phyloP scores from a whole-genome alignment of 2,888 invertebrate genomes.

The Ectemnius lituratus region DNA sequence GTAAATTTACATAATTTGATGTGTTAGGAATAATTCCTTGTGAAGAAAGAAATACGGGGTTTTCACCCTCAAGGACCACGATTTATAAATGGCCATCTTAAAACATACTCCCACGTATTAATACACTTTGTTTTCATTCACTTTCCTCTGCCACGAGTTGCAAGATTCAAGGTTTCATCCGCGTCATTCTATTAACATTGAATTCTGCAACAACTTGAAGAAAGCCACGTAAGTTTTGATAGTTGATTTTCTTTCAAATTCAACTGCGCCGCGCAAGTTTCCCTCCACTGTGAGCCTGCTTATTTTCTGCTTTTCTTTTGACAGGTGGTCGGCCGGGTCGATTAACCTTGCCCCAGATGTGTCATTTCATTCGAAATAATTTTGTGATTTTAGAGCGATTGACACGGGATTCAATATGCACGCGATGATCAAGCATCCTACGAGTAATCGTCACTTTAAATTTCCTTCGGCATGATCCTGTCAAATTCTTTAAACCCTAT shows the following conservation, averaged over 20 bases:
- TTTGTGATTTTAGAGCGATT: no score
- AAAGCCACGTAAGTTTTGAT: neutral
- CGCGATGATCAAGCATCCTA: no score
- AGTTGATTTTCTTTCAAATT: conserved; percentile 14
- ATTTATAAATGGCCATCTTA: no score
- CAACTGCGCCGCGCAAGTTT: conserved; percentile 13
- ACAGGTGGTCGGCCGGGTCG: conserved; percentile 20
- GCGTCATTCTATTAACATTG: conserved; percentile 1
- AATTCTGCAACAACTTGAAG: neutral
- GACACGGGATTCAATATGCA: no score
- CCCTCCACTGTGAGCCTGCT: neutral
- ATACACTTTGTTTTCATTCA: neutral
- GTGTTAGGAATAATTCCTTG: no score
- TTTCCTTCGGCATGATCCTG: no score
- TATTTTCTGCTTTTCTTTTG: conserved; percentile 17
- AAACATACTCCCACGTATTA: neutral
- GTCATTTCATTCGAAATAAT: no score
- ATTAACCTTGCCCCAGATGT: neutral
- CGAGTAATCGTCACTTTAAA: no score
- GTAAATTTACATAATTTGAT: no score
- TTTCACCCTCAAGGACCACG: no score
- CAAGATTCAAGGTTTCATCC: conserved; percentile 1
- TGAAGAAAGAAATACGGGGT: no score
- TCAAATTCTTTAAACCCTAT: no score
- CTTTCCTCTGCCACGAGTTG: neutral